Conservation (phyloP, 2,797 vertebrate genomes). For the Crocodylus rhombifer region DNA sequence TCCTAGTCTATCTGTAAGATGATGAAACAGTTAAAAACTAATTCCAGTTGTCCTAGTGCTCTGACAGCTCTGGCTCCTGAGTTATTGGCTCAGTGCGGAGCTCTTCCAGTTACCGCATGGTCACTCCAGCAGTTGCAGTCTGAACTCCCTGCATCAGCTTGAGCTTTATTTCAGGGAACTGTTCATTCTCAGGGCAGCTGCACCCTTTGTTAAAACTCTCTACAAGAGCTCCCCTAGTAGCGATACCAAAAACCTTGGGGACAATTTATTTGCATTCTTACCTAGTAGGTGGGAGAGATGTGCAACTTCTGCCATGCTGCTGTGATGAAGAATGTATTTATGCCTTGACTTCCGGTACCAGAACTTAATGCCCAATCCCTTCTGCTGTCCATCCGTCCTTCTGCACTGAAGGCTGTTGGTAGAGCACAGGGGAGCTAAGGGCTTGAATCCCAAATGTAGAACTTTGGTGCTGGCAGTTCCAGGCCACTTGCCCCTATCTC, state of each 20-base stretch:
- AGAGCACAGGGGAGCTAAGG: slow-evolving; percentile 17
- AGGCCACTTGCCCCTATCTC: slow-evolving; percentile 24
- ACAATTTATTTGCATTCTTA: slow-evolving; percentile 36
- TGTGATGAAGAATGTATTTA: slow-evolving; percentile 26
- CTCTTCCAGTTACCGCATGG: background rate
- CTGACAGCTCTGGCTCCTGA: slow-evolving; percentile 33
- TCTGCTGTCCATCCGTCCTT: slow-evolving; percentile 38
- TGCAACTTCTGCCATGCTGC: slow-evolving; percentile 27
- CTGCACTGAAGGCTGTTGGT: background rate
- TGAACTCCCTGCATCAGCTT: background rate
- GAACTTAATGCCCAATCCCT: background rate
- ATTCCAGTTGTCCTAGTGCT: background rate
- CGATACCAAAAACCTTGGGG: background rate
- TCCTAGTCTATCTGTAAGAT: background rate
- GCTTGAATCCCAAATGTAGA: background rate
- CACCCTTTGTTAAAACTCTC: slow-evolving; percentile 4
- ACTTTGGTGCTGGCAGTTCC: slow-evolving; percentile 48
- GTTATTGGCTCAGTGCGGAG: background rate
- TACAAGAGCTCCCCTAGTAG: background rate
- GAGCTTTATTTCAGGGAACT: background rate
- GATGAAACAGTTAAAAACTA: background rate
- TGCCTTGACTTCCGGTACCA: slow-evolving; percentile 14
- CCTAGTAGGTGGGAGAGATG: background rate
- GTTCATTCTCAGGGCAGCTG: background rate
- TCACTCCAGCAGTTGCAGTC: background rate